phyloP scores from a whole-genome alignment of 1,140 invertebrate genomes.

The Pogonomyrmex californicus region DNA sequence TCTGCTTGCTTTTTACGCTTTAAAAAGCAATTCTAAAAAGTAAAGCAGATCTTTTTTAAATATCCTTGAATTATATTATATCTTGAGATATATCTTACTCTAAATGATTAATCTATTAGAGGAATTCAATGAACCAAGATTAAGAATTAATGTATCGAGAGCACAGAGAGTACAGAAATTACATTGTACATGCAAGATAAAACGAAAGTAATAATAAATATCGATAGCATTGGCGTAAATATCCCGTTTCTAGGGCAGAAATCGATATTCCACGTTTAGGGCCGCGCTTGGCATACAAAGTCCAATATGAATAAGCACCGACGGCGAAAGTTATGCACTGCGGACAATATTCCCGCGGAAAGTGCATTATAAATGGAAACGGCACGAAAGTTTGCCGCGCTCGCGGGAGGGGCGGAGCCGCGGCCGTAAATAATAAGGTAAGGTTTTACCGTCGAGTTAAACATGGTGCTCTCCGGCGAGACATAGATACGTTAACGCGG shows the following conservation, averaged over 20 bases:
- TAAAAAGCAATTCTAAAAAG: neutral
- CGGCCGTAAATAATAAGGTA: conserved; percentile 50
- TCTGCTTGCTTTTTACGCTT: neutral
- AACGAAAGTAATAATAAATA: neutral
- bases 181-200: neutral
- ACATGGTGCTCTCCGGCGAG: conserved; percentile 49
- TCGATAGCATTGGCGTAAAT: neutral
- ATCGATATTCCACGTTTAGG: conserved; percentile 20
- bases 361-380: conserved; percentile 57
- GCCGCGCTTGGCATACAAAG: neutral
- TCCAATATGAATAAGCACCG: neutral
- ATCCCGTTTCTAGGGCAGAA: neutral
- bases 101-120: neutral
- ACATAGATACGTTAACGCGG: conserved; percentile 58
- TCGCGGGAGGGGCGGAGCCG: neutral
- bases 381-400: conserved; percentile 34
- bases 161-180: neutral
- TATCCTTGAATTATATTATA: neutral
- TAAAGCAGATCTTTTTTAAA: neutral
- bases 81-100: neutral
- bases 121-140: neutral
- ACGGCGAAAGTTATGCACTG: conserved; percentile 43
- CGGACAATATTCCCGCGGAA: conserved; percentile 37
- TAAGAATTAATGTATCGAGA: neutral
- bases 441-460: conserved; percentile 23